These are phyloP conservation scores for Gymnoscopelus microlampas DNA, from an alignment of 2,797 vertebrate genomes.

Conservation along the genomic window DNA sequence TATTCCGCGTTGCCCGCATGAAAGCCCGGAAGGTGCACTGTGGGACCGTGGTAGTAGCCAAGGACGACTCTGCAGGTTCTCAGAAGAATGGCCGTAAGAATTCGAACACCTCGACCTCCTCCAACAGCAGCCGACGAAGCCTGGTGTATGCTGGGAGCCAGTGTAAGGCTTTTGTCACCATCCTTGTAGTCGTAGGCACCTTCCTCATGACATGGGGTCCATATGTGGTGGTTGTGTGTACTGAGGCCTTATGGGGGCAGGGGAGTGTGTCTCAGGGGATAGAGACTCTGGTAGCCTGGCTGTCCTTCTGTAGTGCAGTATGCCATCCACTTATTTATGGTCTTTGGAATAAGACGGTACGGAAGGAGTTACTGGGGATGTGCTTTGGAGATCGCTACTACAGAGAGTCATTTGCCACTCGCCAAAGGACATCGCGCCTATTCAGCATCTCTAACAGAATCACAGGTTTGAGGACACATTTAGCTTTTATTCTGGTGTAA, in stretches of 20 bases:
- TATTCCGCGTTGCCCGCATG: slow-evolving; percentile 95
- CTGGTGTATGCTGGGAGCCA: slow-evolving; percentile 96
- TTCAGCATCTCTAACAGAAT: slow-evolving; percentile 99
- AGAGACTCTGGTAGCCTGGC: slow-evolving; percentile 95
- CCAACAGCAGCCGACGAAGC: slow-evolving; percentile 90
- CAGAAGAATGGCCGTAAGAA: slow-evolving; percentile 91
- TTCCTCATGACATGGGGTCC: slow-evolving; percentile 95
- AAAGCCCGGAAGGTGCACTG: slow-evolving; percentile 98
- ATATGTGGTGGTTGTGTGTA: slow-evolving; percentile 91
- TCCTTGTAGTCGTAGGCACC: slow-evolving; percentile 94
- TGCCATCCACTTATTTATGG: slow-evolving; percentile 98
- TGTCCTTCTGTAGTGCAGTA: slow-evolving; percentile 93
- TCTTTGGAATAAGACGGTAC: slow-evolving; percentile 98
- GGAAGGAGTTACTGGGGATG: slow-evolving; percentile 96
- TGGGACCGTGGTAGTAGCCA: slow-evolving; percentile 85
- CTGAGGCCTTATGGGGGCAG: slow-evolving; percentile 93
- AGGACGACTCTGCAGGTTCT: slow-evolving; percentile 76
- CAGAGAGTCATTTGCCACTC: slow-evolving; percentile 91
- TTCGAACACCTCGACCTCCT: slow-evolving; percentile 94
- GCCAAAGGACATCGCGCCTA: slow-evolving; percentile 89
- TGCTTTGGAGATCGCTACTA: slow-evolving; percentile 97
- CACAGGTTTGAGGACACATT: slow-evolving; percentile 83
- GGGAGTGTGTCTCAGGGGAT: slow-evolving; percentile 88
- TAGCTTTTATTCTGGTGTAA: neutral
- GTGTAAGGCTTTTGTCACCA: slow-evolving; percentile 96